Evolutionary conservation across 1,140 invertebrate genomes (phyloP).

Genomic region (Oscheius sp.): DNA sequence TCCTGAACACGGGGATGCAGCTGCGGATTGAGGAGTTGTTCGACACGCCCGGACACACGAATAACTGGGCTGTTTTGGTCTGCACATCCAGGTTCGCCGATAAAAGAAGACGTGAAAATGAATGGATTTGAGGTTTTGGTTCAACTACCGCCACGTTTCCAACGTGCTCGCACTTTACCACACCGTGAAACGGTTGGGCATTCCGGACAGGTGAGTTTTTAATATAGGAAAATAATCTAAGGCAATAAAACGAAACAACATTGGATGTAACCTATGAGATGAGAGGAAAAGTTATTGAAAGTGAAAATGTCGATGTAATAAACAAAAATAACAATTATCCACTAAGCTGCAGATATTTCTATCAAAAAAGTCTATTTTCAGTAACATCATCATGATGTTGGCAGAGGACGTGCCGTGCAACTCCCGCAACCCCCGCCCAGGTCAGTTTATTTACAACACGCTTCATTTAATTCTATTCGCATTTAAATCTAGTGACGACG

Average conservation of each 20-base stretch:
- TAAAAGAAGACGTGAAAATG: not conserved
- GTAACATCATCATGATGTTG: slow-evolving; percentile 90
- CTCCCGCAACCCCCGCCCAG: slow-evolving; percentile 91
- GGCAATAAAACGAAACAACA: too few relatives aligned
- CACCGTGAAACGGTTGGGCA: slow-evolving; percentile 92
- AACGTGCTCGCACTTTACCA: slow-evolving; percentile 97
- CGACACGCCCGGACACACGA: slow-evolving; percentile 72
- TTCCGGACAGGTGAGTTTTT: slow-evolving; percentile 77
- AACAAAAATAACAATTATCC: too few relatives aligned
- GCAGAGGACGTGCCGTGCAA: slow-evolving; percentile 99
- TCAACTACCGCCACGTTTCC: slow-evolving; percentile 97
- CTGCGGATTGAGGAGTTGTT: slow-evolving; percentile 41
- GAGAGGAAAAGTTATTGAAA: too few relatives aligned
- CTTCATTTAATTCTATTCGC: too few relatives aligned
- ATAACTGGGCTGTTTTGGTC: slow-evolving; percentile 98
- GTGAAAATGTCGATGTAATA: too few relatives aligned
- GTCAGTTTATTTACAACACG: slow-evolving; percentile 50
- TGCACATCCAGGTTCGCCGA: slow-evolving; percentile 76
- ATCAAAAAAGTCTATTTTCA: too few relatives aligned
- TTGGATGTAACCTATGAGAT: too few relatives aligned
- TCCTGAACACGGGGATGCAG: slow-evolving; percentile 38
- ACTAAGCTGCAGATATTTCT: too few relatives aligned
- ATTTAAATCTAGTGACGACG: too few relatives aligned
- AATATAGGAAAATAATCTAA: too few relatives aligned
- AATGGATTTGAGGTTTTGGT: slow-evolving; percentile 79